Percentiles rank a stretch among this genome's conserved stretches.
phyloP scores from a whole-genome alignment of 1,140 invertebrate genomes.

The Periplaneta americana region DNA sequence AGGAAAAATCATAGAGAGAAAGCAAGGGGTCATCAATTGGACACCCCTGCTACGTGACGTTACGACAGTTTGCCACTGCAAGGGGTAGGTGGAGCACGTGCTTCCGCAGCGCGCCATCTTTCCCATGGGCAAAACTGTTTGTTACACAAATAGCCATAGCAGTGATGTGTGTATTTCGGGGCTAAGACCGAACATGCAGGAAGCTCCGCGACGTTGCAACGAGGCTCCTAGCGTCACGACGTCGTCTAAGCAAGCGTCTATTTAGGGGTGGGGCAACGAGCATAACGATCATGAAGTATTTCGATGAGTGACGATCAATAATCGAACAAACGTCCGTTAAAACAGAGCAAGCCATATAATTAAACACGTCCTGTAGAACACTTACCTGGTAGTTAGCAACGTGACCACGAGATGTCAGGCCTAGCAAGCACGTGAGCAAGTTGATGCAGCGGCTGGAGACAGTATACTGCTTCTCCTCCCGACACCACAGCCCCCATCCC shows the following conservation, averaged over 20 bases:
- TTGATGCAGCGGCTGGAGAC: not conserved
- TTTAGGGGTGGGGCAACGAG: not conserved
- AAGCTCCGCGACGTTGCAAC: not conserved
- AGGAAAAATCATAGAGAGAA: too few relatives aligned
- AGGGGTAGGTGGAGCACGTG: too few relatives aligned
- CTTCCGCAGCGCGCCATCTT: not conserved
- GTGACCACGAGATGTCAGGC: not conserved
- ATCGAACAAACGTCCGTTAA: not conserved
- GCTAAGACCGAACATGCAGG: not conserved
- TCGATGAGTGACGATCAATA: not conserved
- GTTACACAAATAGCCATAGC: not conserved
- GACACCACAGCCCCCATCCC: not conserved
- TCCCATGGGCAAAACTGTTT: not conserved
- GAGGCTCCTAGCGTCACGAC: not conserved
- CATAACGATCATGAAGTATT: too few relatives aligned
- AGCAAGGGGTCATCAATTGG: too few relatives aligned
- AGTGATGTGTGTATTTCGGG: not conserved
- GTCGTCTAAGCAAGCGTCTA: not conserved
- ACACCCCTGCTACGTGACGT: not conserved
- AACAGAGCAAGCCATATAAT: not conserved
- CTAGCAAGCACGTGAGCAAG: not conserved
- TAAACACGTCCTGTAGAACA: not conserved
- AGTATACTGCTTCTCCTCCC: not conserved
- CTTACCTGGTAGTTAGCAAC: not conserved
- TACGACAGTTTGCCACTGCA: too few relatives aligned